Percentiles rank a stretch among this genome's conserved stretches.
These are phyloP conservation scores for Streblospio benedicti DNA, from an alignment of 1,140 invertebrate genomes.

Conservation along the genomic window DNA sequence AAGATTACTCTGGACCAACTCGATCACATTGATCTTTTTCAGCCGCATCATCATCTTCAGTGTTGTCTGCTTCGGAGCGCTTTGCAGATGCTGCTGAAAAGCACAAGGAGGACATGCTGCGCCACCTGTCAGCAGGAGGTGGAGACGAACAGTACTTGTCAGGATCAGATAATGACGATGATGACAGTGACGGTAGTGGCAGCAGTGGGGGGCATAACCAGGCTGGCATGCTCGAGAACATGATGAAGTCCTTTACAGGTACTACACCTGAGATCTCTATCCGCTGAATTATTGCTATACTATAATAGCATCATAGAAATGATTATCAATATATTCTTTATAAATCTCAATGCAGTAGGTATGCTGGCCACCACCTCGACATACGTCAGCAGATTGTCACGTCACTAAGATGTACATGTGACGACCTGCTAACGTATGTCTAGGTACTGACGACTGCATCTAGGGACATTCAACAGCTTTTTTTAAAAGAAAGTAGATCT, in stretches of 20 bases:
- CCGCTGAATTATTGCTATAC: background rate
- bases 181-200: constrained; percentile 16
- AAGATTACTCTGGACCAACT: background rate
- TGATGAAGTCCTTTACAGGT: constrained; percentile 10
- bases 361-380: no score
- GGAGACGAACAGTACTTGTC: constrained; percentile 11
- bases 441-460: no score
- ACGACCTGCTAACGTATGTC: no score
- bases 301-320: no score
- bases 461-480: no score
- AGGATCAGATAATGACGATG: constrained; percentile 29
- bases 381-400: no score
- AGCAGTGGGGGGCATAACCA: background rate
- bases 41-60: background rate
- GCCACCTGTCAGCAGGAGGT: constrained; percentile 25
- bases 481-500: no score
- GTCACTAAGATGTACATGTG: no score
- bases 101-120: constrained; percentile 30
- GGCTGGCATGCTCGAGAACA: background rate
- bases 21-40: background rate
- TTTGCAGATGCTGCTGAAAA: constrained; percentile 31
- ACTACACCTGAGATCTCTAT: background rate
- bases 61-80: constrained; percentile 18
- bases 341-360: no score
- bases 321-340: no score